Percentiles rank a stretch among this genome's conserved stretches.
These are phyloP conservation scores for Mallotus villosus DNA, from an alignment of 2,797 vertebrate species.

Conservation along the genomic window DNA sequence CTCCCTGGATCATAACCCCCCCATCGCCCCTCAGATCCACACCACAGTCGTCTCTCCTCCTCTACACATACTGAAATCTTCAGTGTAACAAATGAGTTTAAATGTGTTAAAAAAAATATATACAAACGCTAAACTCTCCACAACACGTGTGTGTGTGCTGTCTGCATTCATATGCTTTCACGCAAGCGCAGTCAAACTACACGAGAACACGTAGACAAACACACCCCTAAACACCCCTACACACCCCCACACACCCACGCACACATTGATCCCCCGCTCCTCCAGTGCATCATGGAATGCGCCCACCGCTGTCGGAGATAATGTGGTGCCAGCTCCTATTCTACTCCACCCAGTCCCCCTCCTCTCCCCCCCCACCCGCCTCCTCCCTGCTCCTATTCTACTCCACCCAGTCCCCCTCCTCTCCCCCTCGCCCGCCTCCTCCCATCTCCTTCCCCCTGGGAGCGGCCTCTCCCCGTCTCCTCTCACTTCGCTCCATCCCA, in stretches of 20 bases:
- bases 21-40: conserved; percentile 25
- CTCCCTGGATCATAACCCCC: conserved; percentile 14
- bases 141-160: neutral
- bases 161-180: neutral
- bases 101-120: too few species aligned
- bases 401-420: too few species aligned
- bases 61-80: conserved; percentile 47
- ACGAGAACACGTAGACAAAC: neutral
- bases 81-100: conserved; percentile 35
- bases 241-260: conserved; percentile 44
- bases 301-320: conserved; percentile 95
- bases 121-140: conserved; percentile 4
- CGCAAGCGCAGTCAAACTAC: neutral
- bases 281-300: conserved; percentile 97
- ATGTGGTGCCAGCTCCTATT: conserved; percentile 95
- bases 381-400: conserved; percentile 77
- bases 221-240: conserved; percentile 18
- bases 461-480: conserved; percentile 61
- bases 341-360: conserved; percentile 85
- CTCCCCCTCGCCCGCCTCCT: conserved; percentile 71
- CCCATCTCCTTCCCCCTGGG: conserved; percentile 75
- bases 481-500: conserved; percentile 29
- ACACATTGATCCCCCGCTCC: conserved; percentile 80
- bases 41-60: conserved; percentile 52
- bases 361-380: conserved; percentile 68